Percentiles rank a stretch among this genome's conserved stretches.
Conservation (phyloP, 2,797 vertebrate genomes). For the Epinephelus awoara region DNA sequence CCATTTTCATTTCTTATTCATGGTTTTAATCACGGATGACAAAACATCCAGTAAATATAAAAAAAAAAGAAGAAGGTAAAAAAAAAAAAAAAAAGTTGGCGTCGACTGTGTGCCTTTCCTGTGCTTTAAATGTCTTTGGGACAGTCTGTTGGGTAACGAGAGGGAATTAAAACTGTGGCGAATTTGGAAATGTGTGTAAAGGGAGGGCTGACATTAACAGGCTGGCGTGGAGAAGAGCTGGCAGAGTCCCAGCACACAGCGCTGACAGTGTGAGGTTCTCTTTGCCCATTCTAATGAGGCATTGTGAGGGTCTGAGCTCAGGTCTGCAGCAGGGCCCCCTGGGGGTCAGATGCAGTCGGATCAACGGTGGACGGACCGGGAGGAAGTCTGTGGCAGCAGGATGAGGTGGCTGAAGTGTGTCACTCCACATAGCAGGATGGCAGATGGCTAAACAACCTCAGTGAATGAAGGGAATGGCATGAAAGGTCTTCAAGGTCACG, state of each 20-base stretch:
- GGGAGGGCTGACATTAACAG: conserved; percentile 73
- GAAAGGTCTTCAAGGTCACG: conserved; percentile 72
- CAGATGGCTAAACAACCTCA: conserved; percentile 72
- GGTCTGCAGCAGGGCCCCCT: conserved; percentile 51
- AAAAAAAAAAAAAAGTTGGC: conserved; percentile 47
- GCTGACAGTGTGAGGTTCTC: conserved; percentile 72
- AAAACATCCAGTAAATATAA: conserved; percentile 63
- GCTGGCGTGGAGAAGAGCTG: conserved; percentile 71
- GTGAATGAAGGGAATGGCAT: conserved; percentile 53
- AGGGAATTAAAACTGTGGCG: conserved; percentile 65
- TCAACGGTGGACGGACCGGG: conserved; percentile 17
- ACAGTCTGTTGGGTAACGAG: conserved; percentile 58
- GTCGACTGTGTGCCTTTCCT: conserved; percentile 39
- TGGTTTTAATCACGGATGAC: conserved; percentile 75
- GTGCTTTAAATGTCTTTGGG: conserved; percentile 56
- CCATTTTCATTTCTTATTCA: conserved; percentile 80
- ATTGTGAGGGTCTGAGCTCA: conserved; percentile 62
- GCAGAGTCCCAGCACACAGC: conserved; percentile 61
- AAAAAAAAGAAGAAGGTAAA: conserved; percentile 32
- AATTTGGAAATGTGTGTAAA: conserved; percentile 67
- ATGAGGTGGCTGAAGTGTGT: conserved; percentile 68
- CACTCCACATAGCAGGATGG: conserved; percentile 71
- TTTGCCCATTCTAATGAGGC: conserved; percentile 77
- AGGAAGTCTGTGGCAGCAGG: conserved; percentile 55
- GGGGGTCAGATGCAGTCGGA: conserved; percentile 48